Evolutionary conservation across 2,888 invertebrate genomes (phyloP).

Genomic region (Vanessa cardui): DNA sequence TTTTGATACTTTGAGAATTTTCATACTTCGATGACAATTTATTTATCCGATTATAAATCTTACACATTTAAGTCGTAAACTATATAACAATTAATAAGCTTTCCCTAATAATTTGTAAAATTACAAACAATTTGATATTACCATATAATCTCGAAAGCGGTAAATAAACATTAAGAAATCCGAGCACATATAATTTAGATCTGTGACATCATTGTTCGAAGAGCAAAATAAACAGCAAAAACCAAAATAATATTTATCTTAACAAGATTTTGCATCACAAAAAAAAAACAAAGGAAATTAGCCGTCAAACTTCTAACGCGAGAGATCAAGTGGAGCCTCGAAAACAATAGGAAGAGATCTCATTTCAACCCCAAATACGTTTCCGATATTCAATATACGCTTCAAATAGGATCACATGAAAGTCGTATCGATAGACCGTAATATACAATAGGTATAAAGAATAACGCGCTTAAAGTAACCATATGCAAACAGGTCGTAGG

Average conservation of each 20-base stretch:
- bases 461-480: constrained; percentile 11
- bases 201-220: neutral
- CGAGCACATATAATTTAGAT: neutral
- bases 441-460: constrained; percentile 29
- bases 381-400: constrained; percentile 75
- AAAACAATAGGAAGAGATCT: constrained; percentile 70
- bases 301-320: constrained; percentile 60
- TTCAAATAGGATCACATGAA: constrained; percentile 68
- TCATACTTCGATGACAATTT: no score
- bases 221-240: neutral
- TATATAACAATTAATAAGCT: no score
- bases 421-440: constrained; percentile 55
- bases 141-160: no score
- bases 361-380: constrained; percentile 72
- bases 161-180: neutral
- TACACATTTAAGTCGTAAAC: no score
- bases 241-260: constrained; percentile 13
- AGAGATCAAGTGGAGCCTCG: constrained; percentile 57
- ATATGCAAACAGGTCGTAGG: constrained; percentile 13
- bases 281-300: constrained; percentile 60
- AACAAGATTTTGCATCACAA: constrained; percentile 28
- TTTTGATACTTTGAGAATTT: no score
- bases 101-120: no score
- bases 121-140: no score
- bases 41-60: no score